Base-by-base conservation (phyloP, 2,797 vertebrate genomes). In the Dryobates pubescens region DNA sequence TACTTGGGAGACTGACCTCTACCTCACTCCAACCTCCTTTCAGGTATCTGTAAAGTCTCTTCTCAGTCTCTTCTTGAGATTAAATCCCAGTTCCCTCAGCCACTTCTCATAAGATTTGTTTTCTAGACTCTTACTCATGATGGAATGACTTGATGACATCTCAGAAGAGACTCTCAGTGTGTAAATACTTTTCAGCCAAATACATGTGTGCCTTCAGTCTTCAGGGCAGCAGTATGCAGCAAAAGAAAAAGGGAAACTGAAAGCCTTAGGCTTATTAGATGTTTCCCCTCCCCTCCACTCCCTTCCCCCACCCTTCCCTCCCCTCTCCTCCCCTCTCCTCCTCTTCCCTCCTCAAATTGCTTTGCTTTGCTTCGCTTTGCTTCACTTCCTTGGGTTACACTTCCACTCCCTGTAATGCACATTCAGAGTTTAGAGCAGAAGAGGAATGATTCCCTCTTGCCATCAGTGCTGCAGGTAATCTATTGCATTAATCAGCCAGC, bases 401-500 rank as follows among this genome's bases (percentile, higher is more conserved):
- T 70, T 36, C 2, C 4, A 12, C 2, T 11, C 41, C 70, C 36
- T 74, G 72, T 88, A 75, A 79, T 63, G 62, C n/a, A 7, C 18
- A 57, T 63, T 91, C 29, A 30, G 57, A 96, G 54, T 95, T 90
- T 64, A 90, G 64, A 57, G 82, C 65, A 83, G 95, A 96, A 96
- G 91, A 81, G 77, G 93, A 93, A 6, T 82, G 83, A 82, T 96
- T 96, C 86, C 88, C 79, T 85, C 77, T 95, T 96, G 93, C 95
- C 71, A 38, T 97, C 63, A 62, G 1, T 97, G 93, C 94, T 97
- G 94, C 97, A 97, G 95, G 95, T 98, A 98, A 97, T 98, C 96
- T 97, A 73, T 96, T 97, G 97, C 94, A 95, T 97, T 98, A 97
- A 97, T 98, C 97, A 98, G 72, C 53, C 84, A 97, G 96, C 94